These are phyloP conservation scores for Drosophila tanythrix DNA, from an alignment of 2,888 invertebrate genomes.

Conservation along the genomic window DNA sequence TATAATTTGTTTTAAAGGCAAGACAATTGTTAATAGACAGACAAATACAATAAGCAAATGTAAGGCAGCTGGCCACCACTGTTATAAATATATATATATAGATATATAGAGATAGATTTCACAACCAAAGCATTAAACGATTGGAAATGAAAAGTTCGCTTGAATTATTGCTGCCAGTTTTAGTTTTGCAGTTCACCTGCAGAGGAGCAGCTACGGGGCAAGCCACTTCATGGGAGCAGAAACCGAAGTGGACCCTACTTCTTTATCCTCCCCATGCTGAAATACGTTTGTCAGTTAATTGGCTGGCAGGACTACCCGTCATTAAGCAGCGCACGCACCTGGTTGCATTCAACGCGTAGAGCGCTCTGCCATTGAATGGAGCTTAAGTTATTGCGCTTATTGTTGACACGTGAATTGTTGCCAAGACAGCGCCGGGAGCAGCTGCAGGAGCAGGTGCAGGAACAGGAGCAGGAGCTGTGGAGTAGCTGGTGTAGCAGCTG, in stretches of 20 bases:
- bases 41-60: conserved; percentile 30
- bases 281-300: conserved; percentile 76
- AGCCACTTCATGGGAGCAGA: conserved; percentile 36
- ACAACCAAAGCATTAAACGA: conserved; percentile 50
- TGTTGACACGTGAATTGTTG: conserved; percentile 76
- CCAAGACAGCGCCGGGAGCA: conserved; percentile 38
- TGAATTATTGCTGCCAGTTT: conserved; percentile 9
- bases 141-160: conserved; percentile 12
- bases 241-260: conserved; percentile 63
- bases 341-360: conserved; percentile 44
- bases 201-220: background rate
- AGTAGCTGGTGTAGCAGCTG: conserved; percentile 57
- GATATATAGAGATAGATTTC: conserved; percentile 3
- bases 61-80: conserved; percentile 24
- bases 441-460: conserved; percentile 25
- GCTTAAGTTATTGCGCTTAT: conserved; percentile 79
- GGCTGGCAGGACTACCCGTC: conserved; percentile 50
- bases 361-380: conserved; percentile 60
- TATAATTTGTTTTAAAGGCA: conserved; percentile 35
- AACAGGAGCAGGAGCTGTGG: conserved; percentile 50
- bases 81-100: conserved; percentile 22
- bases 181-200: background rate
- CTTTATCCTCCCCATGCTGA: conserved; percentile 39
- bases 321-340: conserved; percentile 19
- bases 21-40: conserved; percentile 64